Conservation (phyloP, 2,113 vertebrate species). For the Zosterops borbonicus region DNA sequence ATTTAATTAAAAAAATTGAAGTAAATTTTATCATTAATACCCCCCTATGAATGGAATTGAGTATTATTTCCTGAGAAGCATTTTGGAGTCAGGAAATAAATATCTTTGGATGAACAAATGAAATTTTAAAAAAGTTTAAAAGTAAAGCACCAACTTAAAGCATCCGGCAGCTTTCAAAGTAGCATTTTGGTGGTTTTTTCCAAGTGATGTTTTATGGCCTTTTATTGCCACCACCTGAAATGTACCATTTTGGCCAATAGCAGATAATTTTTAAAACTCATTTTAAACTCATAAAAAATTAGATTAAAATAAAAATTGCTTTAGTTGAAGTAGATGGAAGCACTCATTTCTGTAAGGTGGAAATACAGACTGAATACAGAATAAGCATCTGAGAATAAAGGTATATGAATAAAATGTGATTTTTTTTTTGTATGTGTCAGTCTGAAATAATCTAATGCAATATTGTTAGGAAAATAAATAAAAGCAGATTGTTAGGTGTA, state of each 20-base stretch:
- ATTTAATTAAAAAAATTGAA: not conserved
- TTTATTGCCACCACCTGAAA: not conserved
- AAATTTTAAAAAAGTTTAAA: not conserved
- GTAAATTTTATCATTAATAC: not conserved
- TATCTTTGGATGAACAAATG: not conserved
- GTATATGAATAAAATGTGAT: not conserved
- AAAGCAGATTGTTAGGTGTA: not conserved
- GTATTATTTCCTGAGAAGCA: not conserved
- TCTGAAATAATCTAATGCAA: not conserved
- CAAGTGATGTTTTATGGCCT: not conserved
- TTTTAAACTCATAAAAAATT: not conserved
- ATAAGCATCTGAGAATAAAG: not conserved
- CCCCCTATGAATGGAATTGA: not conserved
- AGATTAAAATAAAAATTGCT: not conserved
- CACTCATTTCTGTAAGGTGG: not conserved
- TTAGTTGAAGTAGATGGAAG: not conserved
- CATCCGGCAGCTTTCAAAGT: not conserved
- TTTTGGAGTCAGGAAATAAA: not conserved
- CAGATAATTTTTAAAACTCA: not conserved
- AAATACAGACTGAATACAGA: not conserved
- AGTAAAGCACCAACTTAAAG: not conserved
- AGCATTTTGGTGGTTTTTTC: not conserved
- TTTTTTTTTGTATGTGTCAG: not conserved
- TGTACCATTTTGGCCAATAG: not conserved
- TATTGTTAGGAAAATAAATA: not conserved